Evolutionary conservation across 2,113 vertebrate species (phyloP).

Genomic region (Echinops telfairi): DNA sequence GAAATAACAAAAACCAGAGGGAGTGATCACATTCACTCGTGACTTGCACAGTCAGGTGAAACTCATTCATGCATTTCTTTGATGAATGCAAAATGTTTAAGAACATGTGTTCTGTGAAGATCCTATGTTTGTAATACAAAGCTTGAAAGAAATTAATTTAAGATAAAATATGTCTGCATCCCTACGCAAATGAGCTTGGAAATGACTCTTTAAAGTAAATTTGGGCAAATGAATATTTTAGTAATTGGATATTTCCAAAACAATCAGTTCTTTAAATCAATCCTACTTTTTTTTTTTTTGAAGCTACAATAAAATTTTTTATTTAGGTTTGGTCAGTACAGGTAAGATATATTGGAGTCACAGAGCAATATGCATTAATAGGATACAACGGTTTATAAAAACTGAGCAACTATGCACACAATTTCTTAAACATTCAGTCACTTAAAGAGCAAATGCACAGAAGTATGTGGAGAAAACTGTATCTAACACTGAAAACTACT

Average conservation of each 20-base stretch:
- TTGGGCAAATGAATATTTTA: constrained; percentile 45
- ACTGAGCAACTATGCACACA: constrained; percentile 96
- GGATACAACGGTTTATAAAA: constrained; percentile 94
- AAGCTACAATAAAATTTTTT: constrained; percentile 96
- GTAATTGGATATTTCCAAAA: constrained; percentile 60
- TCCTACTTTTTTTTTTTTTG: no score
- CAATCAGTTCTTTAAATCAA: constrained; percentile 60
- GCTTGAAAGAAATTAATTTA: constrained; percentile 50
- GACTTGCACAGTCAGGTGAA: constrained; percentile 20
- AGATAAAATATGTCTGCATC: constrained; percentile 41
- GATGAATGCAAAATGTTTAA: constrained; percentile 27
- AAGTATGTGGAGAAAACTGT: constrained; percentile 90
- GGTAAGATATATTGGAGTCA: constrained; percentile 97
- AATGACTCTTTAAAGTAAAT: constrained; percentile 51
- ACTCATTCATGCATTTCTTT: constrained; percentile 19
- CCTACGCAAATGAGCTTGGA: constrained; percentile 47
- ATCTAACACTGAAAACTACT: constrained; percentile 94
- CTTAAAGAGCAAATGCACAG: constrained; percentile 94
- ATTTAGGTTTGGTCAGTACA: constrained; percentile 99
- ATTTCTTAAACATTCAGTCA: constrained; percentile 93
- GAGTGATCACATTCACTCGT: neutral
- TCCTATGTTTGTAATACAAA: constrained; percentile 39
- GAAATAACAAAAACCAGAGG: neutral
- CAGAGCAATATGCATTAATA: constrained; percentile 98
- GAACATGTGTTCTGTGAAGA: constrained; percentile 14